Evolutionary conservation across 1,140 invertebrate species (phyloP).

Genomic region (Diabrotica virgifera): DNA sequence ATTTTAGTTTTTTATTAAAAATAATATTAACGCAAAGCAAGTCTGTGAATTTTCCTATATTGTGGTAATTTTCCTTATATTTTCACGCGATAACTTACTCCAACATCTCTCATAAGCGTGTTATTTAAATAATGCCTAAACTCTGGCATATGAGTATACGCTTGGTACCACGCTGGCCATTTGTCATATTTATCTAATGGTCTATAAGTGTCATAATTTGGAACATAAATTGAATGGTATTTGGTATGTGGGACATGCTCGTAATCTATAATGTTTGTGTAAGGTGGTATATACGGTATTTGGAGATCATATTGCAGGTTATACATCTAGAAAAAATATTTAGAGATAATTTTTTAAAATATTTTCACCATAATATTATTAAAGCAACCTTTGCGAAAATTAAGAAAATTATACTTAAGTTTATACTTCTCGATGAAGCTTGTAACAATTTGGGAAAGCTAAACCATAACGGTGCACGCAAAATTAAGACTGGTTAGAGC

Average conservation of each 20-base stretch:
- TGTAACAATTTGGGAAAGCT: too few species aligned
- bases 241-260: conserved; percentile 29
- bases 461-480: too few species aligned
- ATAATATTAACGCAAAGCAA: neutral
- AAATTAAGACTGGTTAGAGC: too few species aligned
- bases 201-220: conserved; percentile 27
- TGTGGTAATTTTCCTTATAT: neutral
- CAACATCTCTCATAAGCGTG: conserved; percentile 27
- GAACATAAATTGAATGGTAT: conserved; percentile 27
- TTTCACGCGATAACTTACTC: conserved; percentile 22
- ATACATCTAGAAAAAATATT: conserved; percentile 2
- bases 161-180: conserved; percentile 27
- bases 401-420: too few species aligned
- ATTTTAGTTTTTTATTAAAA: neutral
- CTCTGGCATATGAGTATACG: conserved; percentile 22
- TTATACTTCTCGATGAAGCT: too few species aligned
- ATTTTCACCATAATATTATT: too few species aligned
- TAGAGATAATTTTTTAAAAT: too few species aligned
- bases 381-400: too few species aligned
- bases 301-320: conserved; percentile 24
- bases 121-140: conserved; percentile 30
- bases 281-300: conserved; percentile 18
- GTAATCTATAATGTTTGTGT: conserved; percentile 22
- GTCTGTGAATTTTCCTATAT: too few species aligned
- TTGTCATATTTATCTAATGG: conserved; percentile 28